Percentiles rank a stretch among this genome's conserved stretches.
These are phyloP conservation scores for Oceanodroma tethys DNA, from an alignment of 2,113 vertebrate species.

Conservation along the genomic window DNA sequence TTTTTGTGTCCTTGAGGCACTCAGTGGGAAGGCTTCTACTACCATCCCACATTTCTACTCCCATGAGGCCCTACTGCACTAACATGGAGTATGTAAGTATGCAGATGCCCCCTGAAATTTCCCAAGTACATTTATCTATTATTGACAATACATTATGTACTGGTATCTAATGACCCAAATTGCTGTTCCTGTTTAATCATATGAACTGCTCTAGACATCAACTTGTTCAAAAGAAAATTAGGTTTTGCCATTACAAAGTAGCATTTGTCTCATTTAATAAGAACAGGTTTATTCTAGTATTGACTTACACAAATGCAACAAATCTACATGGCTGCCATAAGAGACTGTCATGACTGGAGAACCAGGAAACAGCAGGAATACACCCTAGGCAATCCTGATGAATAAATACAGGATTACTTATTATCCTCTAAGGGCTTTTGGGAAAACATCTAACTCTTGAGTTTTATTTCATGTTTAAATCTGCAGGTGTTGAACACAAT, in stretches of 20 bases:
- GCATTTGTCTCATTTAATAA: not conserved
- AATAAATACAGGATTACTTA: not conserved
- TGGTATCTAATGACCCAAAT: not conserved
- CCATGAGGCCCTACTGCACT: not conserved
- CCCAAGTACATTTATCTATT: not conserved
- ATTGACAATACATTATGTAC: not conserved
- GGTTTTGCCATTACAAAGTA: not conserved
- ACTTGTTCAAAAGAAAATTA: not conserved
- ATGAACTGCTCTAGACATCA: not conserved
- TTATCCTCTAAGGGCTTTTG: not conserved
- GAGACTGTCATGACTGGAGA: not conserved
- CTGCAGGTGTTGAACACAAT: not conserved
- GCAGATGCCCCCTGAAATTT: not conserved
- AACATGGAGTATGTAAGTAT: fast-evolving
- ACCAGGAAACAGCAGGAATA: not conserved
- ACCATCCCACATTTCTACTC: not conserved
- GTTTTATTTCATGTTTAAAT: not conserved
- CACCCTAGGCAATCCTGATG: not conserved
- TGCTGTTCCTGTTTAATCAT: not conserved
- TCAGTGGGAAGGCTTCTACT: not conserved
- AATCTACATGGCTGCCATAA: not conserved
- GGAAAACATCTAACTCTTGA: not conserved
- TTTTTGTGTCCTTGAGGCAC: not conserved
- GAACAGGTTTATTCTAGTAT: not conserved
- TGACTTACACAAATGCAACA: not conserved